phyloP scores from a whole-genome alignment of 2,797 vertebrate genomes.

The Gambusia yucatana region DNA sequence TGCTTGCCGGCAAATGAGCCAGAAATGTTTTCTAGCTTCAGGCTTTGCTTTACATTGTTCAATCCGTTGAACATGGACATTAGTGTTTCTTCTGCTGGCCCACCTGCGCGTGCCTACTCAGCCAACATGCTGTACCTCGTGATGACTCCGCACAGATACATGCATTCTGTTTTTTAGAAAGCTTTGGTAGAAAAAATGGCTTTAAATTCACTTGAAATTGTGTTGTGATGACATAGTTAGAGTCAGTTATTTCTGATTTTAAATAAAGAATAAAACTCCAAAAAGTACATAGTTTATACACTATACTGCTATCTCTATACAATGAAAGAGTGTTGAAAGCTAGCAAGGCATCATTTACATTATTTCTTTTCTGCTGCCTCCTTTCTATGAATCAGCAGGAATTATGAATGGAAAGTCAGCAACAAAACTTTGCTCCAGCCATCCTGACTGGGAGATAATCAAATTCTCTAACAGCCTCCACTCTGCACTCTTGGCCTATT shows the following conservation, averaged over 20 bases:
- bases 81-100: not conserved
- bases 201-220: not conserved
- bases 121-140: not conserved
- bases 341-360: constrained; percentile 6
- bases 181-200: not conserved
- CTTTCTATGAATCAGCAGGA: constrained; percentile 29
- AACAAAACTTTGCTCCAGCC: constrained; percentile 43
- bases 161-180: not conserved
- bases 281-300: not conserved
- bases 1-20: constrained; percentile 10
- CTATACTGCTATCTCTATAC: not conserved
- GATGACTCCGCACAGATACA: not conserved
- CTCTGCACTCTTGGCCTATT: constrained; percentile 48
- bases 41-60: constrained; percentile 8
- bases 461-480: constrained; percentile 59
- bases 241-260: not conserved
- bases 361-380: constrained; percentile 10
- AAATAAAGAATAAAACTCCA: not conserved
- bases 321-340: not conserved
- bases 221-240: not conserved
- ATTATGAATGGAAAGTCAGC: constrained; percentile 37
- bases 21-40: constrained; percentile 10
- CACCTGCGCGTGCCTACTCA: not conserved
- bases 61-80: constrained; percentile 16
- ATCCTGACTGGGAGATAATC: constrained; percentile 48